These are phyloP conservation scores for Ploceus nigricollis DNA, from an alignment of 2,113 vertebrate species.

Conservation along the genomic window DNA sequence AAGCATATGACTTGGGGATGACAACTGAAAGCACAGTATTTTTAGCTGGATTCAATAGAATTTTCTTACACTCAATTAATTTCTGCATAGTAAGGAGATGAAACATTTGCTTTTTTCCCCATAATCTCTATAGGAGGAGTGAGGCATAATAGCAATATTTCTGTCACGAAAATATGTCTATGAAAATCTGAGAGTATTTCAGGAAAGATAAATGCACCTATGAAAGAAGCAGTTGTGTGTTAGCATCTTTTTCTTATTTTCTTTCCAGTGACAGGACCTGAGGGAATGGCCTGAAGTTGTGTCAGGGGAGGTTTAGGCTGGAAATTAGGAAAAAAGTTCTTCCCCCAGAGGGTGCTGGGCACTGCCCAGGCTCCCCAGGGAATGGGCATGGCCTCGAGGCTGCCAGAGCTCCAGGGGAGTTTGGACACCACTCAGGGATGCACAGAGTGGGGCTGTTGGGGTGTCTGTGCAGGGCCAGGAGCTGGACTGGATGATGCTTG, in stretches of 20 bases:
- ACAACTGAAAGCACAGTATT: conserved; percentile 16
- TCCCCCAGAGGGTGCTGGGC: not conserved
- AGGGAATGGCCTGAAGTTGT: not conserved
- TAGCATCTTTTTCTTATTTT: not conserved
- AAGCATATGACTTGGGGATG: conserved; percentile 21
- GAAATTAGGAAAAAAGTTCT: not conserved
- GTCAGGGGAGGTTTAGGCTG: not conserved
- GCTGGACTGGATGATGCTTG: not conserved
- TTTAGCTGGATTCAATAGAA: conserved; percentile 25
- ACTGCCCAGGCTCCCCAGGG: not conserved
- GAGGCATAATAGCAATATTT: not conserved
- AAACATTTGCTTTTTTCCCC: conserved; percentile 2
- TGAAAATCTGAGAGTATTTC: not conserved
- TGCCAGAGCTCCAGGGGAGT: not conserved
- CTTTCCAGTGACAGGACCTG: not conserved
- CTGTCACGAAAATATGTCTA: not conserved
- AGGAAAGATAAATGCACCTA: not conserved
- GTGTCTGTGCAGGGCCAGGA: not conserved
- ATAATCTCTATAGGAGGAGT: not conserved
- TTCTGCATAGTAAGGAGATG: not conserved
- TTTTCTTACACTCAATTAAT: conserved; percentile 55
- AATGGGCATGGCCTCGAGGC: accelerated
- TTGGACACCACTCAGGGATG: accelerated
- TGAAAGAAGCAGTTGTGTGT: not conserved
- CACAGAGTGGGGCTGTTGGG: not conserved